Evolutionary conservation across 2,888 invertebrate species (phyloP), one percentile per base, ranked within the genome.

Genomic region (Caenorhabditis plicata): DNA sequence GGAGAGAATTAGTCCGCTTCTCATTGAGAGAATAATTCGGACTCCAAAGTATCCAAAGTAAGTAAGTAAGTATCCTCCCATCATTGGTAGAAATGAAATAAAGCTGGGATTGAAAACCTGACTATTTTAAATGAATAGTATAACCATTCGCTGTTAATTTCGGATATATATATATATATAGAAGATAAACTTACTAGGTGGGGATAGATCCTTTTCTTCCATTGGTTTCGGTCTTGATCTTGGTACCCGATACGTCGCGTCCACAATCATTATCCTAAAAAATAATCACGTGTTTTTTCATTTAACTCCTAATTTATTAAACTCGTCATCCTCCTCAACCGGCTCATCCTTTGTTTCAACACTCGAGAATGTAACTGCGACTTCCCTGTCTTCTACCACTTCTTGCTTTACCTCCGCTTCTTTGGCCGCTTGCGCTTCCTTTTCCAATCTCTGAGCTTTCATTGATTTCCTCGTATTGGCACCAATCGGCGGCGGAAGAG

Each of bases 321-420:
- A 42, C 29, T 17, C 19, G 23, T 20, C 27, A 29, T 35, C 36
- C 25, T 15, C 40, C 9, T 20, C 41, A 5, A 19, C 15, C 7
- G 20, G 3, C 41, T 52, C 52, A n/a, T 15, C n/a, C 13, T 53
- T 53, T 2, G 40, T 20, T 17, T 29, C 31, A 32, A 46, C 26
- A n/a, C 22, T 48, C 15, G n/a, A 15, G 42, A 25, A 32, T 11
- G 36, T 3, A 17, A 42, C 17, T 23, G 41, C 7, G 13, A 33
- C 15, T 11, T 40, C 26, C 20, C 23, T n/a, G 15, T 33, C 33
- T 4, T 17, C 33, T n/a, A 8, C n/a, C 5, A 33, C 7, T 13
- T 33, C 33, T 13, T 33, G 33, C n/a, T 33, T 33, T 17, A 33
- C 33, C 33, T n/a, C n/a, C n/a, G n/a, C n/a, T n/a, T 33, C 33